phyloP scores from a whole-genome alignment of 2,113 vertebrate genomes.

The Rousettus leschenaultii region DNA sequence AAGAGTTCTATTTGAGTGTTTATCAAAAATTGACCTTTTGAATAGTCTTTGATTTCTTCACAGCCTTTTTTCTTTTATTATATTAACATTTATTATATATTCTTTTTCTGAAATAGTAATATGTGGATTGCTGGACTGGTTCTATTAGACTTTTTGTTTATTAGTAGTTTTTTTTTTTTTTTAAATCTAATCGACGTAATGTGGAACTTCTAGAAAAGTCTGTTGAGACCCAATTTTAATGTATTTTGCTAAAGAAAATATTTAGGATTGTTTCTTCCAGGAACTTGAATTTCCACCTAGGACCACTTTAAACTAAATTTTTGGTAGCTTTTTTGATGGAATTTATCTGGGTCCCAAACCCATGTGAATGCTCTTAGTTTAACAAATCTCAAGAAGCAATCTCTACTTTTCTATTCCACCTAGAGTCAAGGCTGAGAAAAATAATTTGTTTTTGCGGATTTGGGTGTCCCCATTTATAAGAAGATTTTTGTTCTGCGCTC shows the following conservation, averaged over 20 bases:
- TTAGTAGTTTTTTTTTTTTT: constrained; percentile 15
- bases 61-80: not conserved
- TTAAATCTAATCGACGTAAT: not conserved
- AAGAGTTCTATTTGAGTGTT: not conserved
- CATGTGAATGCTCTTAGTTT: not conserved
- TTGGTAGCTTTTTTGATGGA: not conserved
- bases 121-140: not conserved
- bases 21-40: not conserved
- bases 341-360: not conserved
- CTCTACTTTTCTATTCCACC: not conserved
- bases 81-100: not conserved
- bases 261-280: not conserved
- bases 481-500: not conserved
- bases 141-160: not conserved
- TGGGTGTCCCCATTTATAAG: not conserved
- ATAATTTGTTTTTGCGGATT: not conserved
- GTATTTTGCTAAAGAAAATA: not conserved
- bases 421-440: not conserved
- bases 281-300: not conserved
- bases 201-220: not conserved
- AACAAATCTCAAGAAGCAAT: not conserved
- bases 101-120: not conserved
- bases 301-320: not conserved
- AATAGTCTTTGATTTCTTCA: not conserved
- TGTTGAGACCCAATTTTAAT: not conserved